These are phyloP conservation scores for Haliclystus octoradiatus DNA, from an alignment of 30 jellyfish, hydroid and myxozoan species.

Conservation along the genomic window DNA sequence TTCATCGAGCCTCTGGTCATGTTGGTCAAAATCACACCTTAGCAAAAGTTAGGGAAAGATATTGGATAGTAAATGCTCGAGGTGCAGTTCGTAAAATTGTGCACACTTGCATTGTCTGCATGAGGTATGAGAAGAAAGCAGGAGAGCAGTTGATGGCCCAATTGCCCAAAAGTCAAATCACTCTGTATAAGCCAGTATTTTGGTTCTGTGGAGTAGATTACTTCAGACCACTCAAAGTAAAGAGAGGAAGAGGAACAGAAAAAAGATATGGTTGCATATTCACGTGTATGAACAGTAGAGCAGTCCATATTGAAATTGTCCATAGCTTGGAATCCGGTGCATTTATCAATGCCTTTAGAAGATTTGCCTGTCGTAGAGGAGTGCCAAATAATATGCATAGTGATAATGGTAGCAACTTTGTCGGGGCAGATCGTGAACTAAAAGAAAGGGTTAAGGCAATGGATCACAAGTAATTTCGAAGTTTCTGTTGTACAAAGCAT, in stretches of 20 bases:
- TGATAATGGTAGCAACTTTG: slow-evolving; percentile 6
- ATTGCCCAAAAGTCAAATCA: too few relatives aligned
- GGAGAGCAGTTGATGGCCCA: too few relatives aligned
- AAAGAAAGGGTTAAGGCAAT: neutral
- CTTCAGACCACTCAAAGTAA: slow-evolving; percentile 27
- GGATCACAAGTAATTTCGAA: neutral
- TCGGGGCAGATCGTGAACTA: slow-evolving; percentile 9
- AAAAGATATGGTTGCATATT: slow-evolving; percentile 21
- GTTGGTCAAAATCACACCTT: too few relatives aligned
- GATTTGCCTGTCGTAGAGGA: neutral
- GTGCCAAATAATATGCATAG: neutral
- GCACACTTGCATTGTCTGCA: too few relatives aligned
- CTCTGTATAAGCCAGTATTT: slow-evolving; percentile 33
- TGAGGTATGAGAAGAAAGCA: too few relatives aligned
- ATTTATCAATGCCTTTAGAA: slow-evolving; percentile 1
- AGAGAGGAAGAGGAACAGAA: slow-evolving; percentile 10
- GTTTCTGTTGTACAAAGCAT: too few relatives aligned
- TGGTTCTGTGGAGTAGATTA: slow-evolving; percentile 22
- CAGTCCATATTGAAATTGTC: neutral
- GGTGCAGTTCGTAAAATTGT: too few relatives aligned
- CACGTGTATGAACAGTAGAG: slow-evolving; percentile 10
- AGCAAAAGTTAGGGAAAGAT: too few relatives aligned
- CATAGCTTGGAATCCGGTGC: neutral
- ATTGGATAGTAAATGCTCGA: too few relatives aligned
- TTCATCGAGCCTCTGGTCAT: too few relatives aligned